Conservation (phyloP, 2,888 invertebrate species). For the Drosophila emarginata region DNA sequence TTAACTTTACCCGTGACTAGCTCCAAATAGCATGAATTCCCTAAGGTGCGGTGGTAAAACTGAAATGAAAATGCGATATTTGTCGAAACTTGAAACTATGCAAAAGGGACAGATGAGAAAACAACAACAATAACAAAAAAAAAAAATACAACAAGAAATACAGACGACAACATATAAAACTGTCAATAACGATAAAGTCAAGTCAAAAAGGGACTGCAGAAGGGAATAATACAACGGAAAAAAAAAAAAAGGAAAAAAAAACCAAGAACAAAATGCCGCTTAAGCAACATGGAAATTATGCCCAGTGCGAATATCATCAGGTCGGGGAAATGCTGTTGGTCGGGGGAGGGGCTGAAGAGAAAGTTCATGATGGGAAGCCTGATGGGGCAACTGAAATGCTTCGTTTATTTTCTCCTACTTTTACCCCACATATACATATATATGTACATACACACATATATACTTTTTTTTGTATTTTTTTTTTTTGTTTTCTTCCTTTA, state of each 20-base stretch:
- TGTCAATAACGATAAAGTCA: constrained; percentile 75
- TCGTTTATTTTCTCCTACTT: constrained; percentile 40
- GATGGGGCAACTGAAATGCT: constrained; percentile 31
- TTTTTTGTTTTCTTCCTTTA: constrained; percentile 10
- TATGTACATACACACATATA: constrained; percentile 15
- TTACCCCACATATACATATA: too few relatives aligned
- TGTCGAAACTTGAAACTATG: constrained; percentile 63
- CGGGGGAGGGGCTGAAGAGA: too few relatives aligned
- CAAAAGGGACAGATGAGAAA: constrained; percentile 70
- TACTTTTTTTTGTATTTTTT: constrained; percentile 7
- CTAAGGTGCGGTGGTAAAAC: constrained; percentile 57
- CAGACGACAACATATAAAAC: constrained; percentile 53
- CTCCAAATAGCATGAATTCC: constrained; percentile 36
- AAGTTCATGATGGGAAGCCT: neutral
- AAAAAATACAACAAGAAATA: constrained; percentile 27
- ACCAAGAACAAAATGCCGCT: constrained; percentile 66
- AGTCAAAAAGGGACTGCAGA: constrained; percentile 36
- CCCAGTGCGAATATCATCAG: constrained; percentile 76
- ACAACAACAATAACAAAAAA: constrained; percentile 4
- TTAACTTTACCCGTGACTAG: constrained; percentile 58
- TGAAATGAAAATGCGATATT: constrained; percentile 52
- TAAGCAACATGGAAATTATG: constrained; percentile 77
- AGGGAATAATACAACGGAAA: constrained; percentile 17
- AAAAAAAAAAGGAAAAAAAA: neutral
- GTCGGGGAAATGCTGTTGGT: too few relatives aligned